These are phyloP conservation scores for Andrena camellia DNA, from an alignment of 2,888 invertebrate genomes.

Conservation along the genomic window DNA sequence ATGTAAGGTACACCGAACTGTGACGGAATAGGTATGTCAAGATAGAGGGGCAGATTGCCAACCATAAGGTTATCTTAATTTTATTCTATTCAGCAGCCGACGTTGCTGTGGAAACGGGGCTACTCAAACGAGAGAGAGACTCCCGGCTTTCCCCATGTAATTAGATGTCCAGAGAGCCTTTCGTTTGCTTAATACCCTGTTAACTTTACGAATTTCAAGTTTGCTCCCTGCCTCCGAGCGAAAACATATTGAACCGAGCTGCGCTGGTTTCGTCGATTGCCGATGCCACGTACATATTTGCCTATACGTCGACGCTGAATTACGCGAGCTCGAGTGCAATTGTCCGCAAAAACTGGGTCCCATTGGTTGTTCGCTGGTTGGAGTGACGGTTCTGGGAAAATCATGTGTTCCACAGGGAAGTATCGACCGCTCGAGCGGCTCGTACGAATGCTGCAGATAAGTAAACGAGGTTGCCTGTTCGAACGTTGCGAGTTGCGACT, in stretches of 20 bases:
- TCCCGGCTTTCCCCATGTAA: too few relatives aligned
- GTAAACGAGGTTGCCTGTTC: background rate
- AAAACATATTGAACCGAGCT: background rate
- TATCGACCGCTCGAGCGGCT: slow-evolving; percentile 9
- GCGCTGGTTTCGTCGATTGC: background rate
- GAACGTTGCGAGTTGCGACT: background rate
- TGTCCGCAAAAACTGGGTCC: slow-evolving; percentile 34
- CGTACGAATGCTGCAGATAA: background rate
- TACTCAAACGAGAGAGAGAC: too few relatives aligned
- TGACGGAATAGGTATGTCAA: too few relatives aligned
- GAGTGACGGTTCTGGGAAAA: background rate
- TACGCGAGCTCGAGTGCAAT: slow-evolving; percentile 10
- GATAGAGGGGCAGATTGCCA: too few relatives aligned
- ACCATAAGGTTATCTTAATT: too few relatives aligned
- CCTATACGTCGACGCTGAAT: background rate
- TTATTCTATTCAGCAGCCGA: too few relatives aligned
- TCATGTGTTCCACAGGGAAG: slow-evolving; percentile 1
- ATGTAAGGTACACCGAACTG: too few relatives aligned
- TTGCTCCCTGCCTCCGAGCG: background rate
- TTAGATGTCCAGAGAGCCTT: too few relatives aligned
- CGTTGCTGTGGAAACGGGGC: too few relatives aligned
- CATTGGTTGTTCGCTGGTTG: slow-evolving; percentile 9
- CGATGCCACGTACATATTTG: background rate
- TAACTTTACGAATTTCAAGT: background rate
- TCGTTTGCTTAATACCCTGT: too few relatives aligned